Evolutionary conservation across 2,797 vertebrate genomes (phyloP), one percentile per base, ranked within the genome.

Genomic region (Morelia viridis): DNA sequence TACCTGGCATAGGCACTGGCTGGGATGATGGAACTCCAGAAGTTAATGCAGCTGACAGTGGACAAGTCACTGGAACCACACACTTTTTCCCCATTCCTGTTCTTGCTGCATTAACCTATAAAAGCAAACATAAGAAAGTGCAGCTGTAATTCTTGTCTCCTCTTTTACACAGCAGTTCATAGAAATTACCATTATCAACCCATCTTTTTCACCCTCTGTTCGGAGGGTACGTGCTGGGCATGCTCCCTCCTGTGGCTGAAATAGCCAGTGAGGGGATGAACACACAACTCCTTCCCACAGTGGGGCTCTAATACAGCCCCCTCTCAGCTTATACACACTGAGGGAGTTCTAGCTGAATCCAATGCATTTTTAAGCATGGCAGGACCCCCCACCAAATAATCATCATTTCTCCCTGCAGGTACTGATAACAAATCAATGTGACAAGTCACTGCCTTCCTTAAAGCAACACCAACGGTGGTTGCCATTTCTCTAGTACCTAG

Each of bases 61-160:
- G 98, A 95, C 98, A 97, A 62, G 98, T 97, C 57, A 96, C 97
- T 22, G 98, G 97, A 96, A 97, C 94, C 93, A 97, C 92, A 92
- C 97, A 97, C 91, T 97, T 96, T 91, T 87, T 97, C 96, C 97
- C 97, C 95, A 97, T 22, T 96, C 96, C 97, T 41, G 94, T 96
- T 94, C 96, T 96, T 94, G 97, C 96, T 89, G 96, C 96, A 96
- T 97, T 98, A 94, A 98, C 98, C 99, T 99, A 97, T 22, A 96
- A 95, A 95, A 92, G 96, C 94, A 97, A 93, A 95, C 94, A 96
- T 65, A 97, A 95, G 94, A 35, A 94, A 95, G 91, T 53, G 85
- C 92, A 26, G 93, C 94, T 94, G 90, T 88, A 65, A 94, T 56
- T 89, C 8, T n/a, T 31, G 92, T 92, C 35, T 17, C 35, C 11